Percentiles rank a stretch among this genome's conserved stretches.
Conservation (phyloP, 1,140 invertebrate genomes). For the Drosophila bocqueti region DNA sequence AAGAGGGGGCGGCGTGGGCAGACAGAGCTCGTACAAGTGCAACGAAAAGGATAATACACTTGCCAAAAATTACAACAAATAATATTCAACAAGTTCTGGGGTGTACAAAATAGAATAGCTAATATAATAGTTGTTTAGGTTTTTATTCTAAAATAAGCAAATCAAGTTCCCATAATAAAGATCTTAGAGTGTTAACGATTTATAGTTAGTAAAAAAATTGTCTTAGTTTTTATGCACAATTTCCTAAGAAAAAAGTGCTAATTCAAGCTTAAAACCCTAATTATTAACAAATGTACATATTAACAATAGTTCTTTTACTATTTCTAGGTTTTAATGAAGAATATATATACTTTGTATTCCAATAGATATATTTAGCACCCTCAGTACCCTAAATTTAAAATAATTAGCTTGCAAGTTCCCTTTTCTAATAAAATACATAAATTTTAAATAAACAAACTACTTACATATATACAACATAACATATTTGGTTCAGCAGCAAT, state of each 20-base stretch:
- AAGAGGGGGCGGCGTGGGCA: conserved; percentile 6
- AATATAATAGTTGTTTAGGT: neutral
- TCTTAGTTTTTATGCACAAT: too few species aligned
- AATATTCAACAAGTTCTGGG: too few species aligned
- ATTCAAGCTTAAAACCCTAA: too few species aligned
- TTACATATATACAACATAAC: neutral
- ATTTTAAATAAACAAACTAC: neutral
- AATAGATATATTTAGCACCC: neutral
- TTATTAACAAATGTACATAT: too few species aligned
- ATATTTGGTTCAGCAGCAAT: neutral
- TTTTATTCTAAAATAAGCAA: too few species aligned
- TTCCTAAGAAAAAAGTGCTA: too few species aligned
- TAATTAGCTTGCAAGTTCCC: too few species aligned
- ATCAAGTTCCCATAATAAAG: neutral
- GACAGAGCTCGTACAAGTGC: conserved; percentile 49
- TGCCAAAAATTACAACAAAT: neutral
- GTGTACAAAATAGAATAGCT: neutral
- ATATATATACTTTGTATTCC: neutral
- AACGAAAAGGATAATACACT: conserved; percentile 44
- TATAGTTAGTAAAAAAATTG: too few species aligned
- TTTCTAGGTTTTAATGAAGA: neutral
- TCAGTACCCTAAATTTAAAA: too few species aligned
- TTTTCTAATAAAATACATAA: neutral
- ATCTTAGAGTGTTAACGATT: too few species aligned
- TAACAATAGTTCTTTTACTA: neutral